Conservation (phyloP, 1,140 invertebrate genomes). For the Chionoecetes opilio region DNA sequence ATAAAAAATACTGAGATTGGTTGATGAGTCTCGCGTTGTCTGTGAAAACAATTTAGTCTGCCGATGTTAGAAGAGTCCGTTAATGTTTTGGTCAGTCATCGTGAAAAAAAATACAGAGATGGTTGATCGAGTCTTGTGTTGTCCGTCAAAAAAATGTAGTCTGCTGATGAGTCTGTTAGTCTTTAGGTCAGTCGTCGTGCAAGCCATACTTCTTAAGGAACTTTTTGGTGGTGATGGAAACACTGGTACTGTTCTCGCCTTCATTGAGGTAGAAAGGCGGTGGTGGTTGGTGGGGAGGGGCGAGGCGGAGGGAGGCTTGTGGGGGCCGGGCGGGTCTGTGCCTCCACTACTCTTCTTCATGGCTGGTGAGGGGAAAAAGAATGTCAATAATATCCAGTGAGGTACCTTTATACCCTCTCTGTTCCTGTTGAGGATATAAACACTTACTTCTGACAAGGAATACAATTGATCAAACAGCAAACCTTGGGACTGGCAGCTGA, state of each 20-base stretch:
- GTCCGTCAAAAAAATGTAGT: too few relatives aligned
- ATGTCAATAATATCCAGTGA: neutral
- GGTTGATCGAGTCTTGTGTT: too few relatives aligned
- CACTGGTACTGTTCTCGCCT: neutral
- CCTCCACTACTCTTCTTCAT: neutral
- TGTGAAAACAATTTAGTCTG: neutral
- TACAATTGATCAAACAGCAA: too few relatives aligned
- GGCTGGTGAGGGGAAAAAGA: neutral
- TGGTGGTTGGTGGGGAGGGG: neutral
- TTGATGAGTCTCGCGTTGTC: too few relatives aligned
- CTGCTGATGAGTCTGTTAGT: too few relatives aligned
- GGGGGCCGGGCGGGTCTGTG: neutral
- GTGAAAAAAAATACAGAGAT: too few relatives aligned
- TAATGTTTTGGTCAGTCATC: too few relatives aligned
- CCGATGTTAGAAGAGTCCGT: neutral
- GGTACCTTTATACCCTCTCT: neutral
- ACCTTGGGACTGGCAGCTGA: too few relatives aligned
- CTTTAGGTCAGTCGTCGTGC: slow-evolving; percentile 28
- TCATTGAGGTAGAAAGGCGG: neutral
- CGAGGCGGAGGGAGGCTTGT: neutral
- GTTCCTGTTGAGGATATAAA: neutral
- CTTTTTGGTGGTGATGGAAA: slow-evolving; percentile 48
- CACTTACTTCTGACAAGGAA: too few relatives aligned
- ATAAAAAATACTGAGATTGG: too few relatives aligned
- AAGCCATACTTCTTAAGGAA: slow-evolving; percentile 37